Conservation (phyloP, 1,140 invertebrate species). For the Sycophila sp. region DNA sequence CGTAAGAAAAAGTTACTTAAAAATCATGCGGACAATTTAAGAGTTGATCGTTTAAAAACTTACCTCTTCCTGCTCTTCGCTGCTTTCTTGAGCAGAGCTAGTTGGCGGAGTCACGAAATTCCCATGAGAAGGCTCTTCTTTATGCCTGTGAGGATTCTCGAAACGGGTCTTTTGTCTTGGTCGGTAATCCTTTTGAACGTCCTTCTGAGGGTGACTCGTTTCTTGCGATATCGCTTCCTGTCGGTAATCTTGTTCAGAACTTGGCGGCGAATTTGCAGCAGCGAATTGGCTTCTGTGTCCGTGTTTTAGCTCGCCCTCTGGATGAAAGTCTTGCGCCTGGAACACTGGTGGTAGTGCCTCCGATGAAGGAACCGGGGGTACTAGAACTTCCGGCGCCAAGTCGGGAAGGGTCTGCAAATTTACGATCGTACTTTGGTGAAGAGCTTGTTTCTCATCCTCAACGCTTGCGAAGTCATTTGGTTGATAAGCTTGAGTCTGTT, state of each 20-base stretch:
- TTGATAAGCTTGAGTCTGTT: slow-evolving; percentile 54
- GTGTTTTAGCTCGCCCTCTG: slow-evolving; percentile 36
- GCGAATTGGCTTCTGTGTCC: not conserved
- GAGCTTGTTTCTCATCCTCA: slow-evolving; percentile 51
- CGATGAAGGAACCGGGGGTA: slow-evolving; percentile 50
- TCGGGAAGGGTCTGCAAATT: slow-evolving; percentile 45
- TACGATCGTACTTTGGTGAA: slow-evolving; percentile 45
- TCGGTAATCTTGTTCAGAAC: slow-evolving; percentile 40
- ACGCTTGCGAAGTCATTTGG: slow-evolving; percentile 47
- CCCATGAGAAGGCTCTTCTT: slow-evolving; percentile 22
- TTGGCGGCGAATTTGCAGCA: not conserved
- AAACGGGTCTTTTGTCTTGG: slow-evolving; percentile 3
- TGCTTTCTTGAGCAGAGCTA: slow-evolving; percentile 27
- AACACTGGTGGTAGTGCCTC: slow-evolving; percentile 57
- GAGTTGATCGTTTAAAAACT: not conserved
- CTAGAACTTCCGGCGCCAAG: slow-evolving; percentile 47
- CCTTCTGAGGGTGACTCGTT: slow-evolving; percentile 18
- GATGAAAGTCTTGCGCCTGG: slow-evolving; percentile 53
- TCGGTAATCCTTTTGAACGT: slow-evolving; percentile 1
- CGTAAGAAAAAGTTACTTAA: not conserved
- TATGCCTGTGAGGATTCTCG: not conserved
- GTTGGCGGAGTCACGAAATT: slow-evolving; percentile 39
- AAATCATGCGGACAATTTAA: too few relatives aligned
- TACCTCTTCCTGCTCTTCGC: slow-evolving; percentile 53
- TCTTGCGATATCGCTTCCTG: slow-evolving; percentile 32